Evolutionary conservation across 2,888 invertebrate genomes (phyloP), one percentile per base, ranked within the genome.

Genomic region (Drosophila kokeensis): DNA sequence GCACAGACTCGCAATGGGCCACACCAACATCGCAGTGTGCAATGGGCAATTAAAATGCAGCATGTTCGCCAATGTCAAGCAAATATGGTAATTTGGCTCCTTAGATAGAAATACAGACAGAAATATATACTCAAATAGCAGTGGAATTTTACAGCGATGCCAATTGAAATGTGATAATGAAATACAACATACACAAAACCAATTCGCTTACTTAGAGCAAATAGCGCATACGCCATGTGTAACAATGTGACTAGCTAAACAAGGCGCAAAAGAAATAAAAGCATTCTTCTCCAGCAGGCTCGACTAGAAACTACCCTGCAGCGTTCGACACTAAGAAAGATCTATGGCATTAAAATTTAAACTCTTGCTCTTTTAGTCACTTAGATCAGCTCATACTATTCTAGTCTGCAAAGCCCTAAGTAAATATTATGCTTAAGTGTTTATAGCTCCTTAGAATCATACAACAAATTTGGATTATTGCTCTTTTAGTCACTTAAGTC

Each of bases 191-290:
- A 21, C 10, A 40, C n/a, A 45, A 24, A 24, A 40, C 30, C 34
- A 50, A 58, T 38, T 49, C 15, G 45, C 45, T 62, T 10, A 65
- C 34, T 62, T 29, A n/a, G 45, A 18, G 30, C 29, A 69, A 63
- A 71, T 83, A 76, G 67, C 88, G 81, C 73, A 89, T 85, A 85
- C 85, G 85, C 70, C 64, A 48, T 49, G 83, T 88, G 67, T 77
- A 73, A 87, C 72, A 63, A 72, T 79, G 52, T 54, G 29, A 13
- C 52, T 55, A 66, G 24, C 21, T 11, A 65, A 68, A 76, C 36
- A 72, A 57, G 49, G 21, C 11, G 13, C 45, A 38, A 24, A 38
- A 34, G 6, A 30, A 42, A 21, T 0, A 15, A 4, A 29, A 15
- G 8, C 18, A 36, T 27, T 18, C 18, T 24, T 34, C 2, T 38